These are phyloP conservation scores for Schmidtea mediterranea DNA, from an alignment of 1,140 invertebrate species.

Conservation along the genomic window DNA sequence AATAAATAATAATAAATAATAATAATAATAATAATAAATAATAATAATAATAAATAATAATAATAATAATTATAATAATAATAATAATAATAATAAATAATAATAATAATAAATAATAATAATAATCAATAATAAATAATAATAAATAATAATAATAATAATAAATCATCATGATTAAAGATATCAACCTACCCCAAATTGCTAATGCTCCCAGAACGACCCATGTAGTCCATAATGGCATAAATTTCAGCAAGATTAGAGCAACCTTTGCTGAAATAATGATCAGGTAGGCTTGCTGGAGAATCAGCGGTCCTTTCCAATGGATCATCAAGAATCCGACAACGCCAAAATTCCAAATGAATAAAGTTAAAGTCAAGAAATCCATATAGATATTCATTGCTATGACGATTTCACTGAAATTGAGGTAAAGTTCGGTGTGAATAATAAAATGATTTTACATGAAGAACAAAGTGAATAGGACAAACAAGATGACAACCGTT, in stretches of 20 bases:
- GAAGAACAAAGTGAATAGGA: slow-evolving; percentile 75
- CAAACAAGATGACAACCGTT: slow-evolving; percentile 67
- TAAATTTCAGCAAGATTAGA: slow-evolving; percentile 91
- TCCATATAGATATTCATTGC: slow-evolving; percentile 88
- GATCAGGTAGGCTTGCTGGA: slow-evolving; percentile 88
- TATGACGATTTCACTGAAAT: slow-evolving; percentile 45
- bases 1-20: too few species aligned
- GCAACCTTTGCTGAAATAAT: slow-evolving; percentile 88
- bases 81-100: too few species aligned
- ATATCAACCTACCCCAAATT: slow-evolving; percentile 55
- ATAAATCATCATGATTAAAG: neutral
- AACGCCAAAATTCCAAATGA: slow-evolving; percentile 93
- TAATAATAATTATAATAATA: too few species aligned
- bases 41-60: too few species aligned
- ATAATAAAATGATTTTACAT: slow-evolving; percentile 14
- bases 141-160: neutral
- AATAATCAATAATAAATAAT: too few species aligned
- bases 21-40: too few species aligned
- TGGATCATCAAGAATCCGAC: slow-evolving; percentile 92
- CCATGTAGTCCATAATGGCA: slow-evolving; percentile 97
- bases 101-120: too few species aligned
- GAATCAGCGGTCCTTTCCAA: slow-evolving; percentile 70
- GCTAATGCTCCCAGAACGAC: slow-evolving; percentile 78
- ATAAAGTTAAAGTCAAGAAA: slow-evolving; percentile 52
- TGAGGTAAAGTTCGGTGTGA: slow-evolving; percentile 26